phyloP scores from a whole-genome alignment of 2,888 invertebrate species.

The Steinernema hermaphroditum region DNA sequence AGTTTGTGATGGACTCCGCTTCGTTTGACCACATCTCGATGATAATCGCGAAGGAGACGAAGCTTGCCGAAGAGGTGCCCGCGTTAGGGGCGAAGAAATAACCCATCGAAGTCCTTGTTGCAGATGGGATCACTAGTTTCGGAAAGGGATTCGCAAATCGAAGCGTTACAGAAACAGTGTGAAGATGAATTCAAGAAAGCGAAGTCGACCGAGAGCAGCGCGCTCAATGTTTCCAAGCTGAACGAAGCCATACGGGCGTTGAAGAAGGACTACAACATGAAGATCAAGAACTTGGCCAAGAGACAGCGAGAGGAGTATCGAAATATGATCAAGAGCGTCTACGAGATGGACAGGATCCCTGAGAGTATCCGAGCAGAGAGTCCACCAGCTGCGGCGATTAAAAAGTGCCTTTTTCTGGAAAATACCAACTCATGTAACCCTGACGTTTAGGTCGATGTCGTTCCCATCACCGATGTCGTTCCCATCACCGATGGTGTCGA shows the following conservation, averaged over 20 bases:
- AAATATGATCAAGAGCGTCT: constrained; percentile 45
- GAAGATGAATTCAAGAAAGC: constrained; percentile 45
- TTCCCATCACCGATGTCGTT: neutral
- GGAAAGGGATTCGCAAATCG: constrained; percentile 58
- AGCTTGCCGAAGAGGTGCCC: constrained; percentile 57
- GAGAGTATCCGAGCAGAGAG: constrained; percentile 43
- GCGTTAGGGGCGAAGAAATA: too few species aligned
- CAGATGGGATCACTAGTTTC: constrained; percentile 54
- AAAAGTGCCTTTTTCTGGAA: constrained; percentile 27
- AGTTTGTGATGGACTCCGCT: constrained; percentile 45
- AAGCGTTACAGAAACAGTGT: constrained; percentile 50
- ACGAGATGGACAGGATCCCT: constrained; percentile 41
- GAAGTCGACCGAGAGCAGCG: constrained; percentile 6
- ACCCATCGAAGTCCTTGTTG: neutral
- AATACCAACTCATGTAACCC: neutral
- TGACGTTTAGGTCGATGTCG: neutral
- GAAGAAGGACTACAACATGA: constrained; percentile 53
- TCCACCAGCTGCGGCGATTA: constrained; percentile 34
- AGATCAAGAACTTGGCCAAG: constrained; percentile 55
- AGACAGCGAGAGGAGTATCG: constrained; percentile 48
- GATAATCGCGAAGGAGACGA: constrained; percentile 51
- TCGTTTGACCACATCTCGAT: constrained; percentile 40
- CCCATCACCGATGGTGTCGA: neutral
- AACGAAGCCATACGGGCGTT: constrained; percentile 59
- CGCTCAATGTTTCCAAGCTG: constrained; percentile 43